phyloP scores from a whole-genome alignment of 2,888 invertebrate genomes.

The Cataglyphis rosenhaueri region DNA sequence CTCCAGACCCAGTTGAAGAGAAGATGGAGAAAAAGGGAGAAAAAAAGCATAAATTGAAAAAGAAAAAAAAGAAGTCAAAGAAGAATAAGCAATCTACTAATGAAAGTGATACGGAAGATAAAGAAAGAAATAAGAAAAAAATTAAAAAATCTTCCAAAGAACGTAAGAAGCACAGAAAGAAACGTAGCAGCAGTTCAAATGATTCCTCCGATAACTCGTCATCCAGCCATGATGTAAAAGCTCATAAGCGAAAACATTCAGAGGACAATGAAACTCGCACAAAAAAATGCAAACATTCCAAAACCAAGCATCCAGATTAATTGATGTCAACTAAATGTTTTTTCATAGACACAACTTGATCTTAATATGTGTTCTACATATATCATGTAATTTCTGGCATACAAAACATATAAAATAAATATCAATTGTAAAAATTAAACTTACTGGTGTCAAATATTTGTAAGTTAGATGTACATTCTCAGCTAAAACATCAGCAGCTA shows the following conservation, averaged over 20 bases:
- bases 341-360: neutral
- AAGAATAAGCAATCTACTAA: conserved; percentile 72
- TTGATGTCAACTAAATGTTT: conserved; percentile 32
- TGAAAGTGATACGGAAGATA: conserved; percentile 70
- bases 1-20: conserved; percentile 59
- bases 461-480: conserved; percentile 98
- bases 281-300: conserved; percentile 82
- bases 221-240: conserved; percentile 68
- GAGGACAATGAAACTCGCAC: conserved; percentile 74
- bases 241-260: conserved; percentile 67
- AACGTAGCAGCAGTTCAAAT: conserved; percentile 68
- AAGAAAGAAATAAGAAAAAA: conserved; percentile 73
- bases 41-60: conserved; percentile 79
- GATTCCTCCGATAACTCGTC: conserved; percentile 70
- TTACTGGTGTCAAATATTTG: conserved; percentile 95
- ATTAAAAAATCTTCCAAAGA: conserved; percentile 77
- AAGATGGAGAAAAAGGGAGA: conserved; percentile 66
- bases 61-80: conserved; percentile 82
- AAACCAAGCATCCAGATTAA: conserved; percentile 75
- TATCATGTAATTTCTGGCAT: neutral
- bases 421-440: conserved; percentile 66
- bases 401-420: conserved; percentile 22
- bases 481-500: conserved; percentile 98
- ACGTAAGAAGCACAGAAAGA: conserved; percentile 75
- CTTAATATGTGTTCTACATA: neutral